phyloP scores from a whole-genome alignment of 2,888 invertebrate species.

The Hypomecis atomaria region DNA sequence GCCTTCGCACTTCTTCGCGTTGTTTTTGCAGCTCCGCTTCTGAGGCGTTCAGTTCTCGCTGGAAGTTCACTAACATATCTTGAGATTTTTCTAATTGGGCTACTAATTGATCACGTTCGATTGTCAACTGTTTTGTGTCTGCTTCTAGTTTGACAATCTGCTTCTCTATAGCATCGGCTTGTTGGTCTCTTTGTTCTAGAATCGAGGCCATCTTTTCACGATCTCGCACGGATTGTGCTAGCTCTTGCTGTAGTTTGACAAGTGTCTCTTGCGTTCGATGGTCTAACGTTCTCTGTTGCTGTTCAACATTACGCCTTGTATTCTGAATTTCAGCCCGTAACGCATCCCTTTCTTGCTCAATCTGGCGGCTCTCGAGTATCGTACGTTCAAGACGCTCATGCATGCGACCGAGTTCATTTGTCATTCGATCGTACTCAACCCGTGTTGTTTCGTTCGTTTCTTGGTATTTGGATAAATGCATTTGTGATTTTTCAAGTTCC shows the following conservation, averaged over 20 bases:
- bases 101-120: slow-evolving; percentile 94
- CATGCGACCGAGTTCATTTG: slow-evolving; percentile 91
- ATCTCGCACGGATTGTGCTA: slow-evolving; percentile 88
- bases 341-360: slow-evolving; percentile 90
- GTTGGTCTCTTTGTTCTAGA: slow-evolving; percentile 91
- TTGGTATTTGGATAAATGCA: slow-evolving; percentile 92
- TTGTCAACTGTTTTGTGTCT: slow-evolving; percentile 93
- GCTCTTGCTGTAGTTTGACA: slow-evolving; percentile 89
- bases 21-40: slow-evolving; percentile 93
- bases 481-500: slow-evolving; percentile 93
- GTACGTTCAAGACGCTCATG: slow-evolving; percentile 92
- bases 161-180: slow-evolving; percentile 93
- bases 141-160: slow-evolving; percentile 93
- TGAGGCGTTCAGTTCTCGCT: slow-evolving; percentile 93
- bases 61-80: slow-evolving; percentile 96
- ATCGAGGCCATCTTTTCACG: slow-evolving; percentile 91
- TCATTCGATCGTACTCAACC: slow-evolving; percentile 94
- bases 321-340: slow-evolving; percentile 88
- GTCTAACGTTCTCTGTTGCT: slow-evolving; percentile 86
- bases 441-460: slow-evolving; percentile 93
- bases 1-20: slow-evolving; percentile 90
- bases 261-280: slow-evolving; percentile 90
- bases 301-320: slow-evolving; percentile 86
- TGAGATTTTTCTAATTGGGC: slow-evolving; percentile 96
- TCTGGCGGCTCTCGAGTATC: slow-evolving; percentile 87